Percentiles rank a stretch among this genome's conserved stretches.
Evolutionary conservation across 2,888 invertebrate genomes (phyloP).

Genomic region (Thumatha senex): DNA sequence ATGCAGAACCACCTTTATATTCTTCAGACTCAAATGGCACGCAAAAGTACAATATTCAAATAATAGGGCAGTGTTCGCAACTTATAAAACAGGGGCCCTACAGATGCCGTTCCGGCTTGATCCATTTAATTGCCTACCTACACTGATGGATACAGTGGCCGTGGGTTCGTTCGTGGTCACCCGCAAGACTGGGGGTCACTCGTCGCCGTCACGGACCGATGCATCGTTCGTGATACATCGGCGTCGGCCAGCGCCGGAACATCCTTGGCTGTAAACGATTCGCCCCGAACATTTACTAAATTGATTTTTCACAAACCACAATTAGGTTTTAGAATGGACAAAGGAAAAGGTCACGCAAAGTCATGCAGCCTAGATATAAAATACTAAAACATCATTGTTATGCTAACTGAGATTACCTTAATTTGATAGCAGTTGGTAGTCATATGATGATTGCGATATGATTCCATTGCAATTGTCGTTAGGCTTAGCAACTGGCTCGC

Average conservation of each 20-base stretch:
- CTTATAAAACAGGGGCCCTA: constrained; percentile 13
- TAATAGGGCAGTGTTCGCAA: too few relatives aligned
- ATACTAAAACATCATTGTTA: too few relatives aligned
- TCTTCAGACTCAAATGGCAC: too few relatives aligned
- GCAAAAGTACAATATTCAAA: too few relatives aligned
- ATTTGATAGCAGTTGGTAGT: too few relatives aligned
- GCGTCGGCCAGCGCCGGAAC: constrained; percentile 39
- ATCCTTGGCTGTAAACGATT: constrained; percentile 61
- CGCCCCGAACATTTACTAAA: constrained; percentile 53
- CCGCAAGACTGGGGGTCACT: constrained; percentile 44
- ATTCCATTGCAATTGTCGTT: constrained; percentile 32
- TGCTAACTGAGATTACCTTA: too few relatives aligned
- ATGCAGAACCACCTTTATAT: too few relatives aligned
- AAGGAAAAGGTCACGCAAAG: constrained; percentile 39
- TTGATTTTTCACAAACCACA: constrained; percentile 53
- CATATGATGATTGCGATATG: constrained; percentile 8
- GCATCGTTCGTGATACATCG: constrained; percentile 35
- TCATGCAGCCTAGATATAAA: too few relatives aligned
- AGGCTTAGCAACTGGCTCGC: too few relatives aligned
- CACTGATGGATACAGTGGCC: constrained; percentile 22
- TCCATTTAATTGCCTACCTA: constrained; percentile 61
- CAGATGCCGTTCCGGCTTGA: constrained; percentile 60
- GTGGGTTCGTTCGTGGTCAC: constrained; percentile 39
- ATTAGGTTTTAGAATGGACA: constrained; percentile 45
- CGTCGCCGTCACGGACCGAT: constrained; percentile 41